Conservation (phyloP, 2,797 vertebrate genomes). For the Novumbra hubbsi region DNA sequence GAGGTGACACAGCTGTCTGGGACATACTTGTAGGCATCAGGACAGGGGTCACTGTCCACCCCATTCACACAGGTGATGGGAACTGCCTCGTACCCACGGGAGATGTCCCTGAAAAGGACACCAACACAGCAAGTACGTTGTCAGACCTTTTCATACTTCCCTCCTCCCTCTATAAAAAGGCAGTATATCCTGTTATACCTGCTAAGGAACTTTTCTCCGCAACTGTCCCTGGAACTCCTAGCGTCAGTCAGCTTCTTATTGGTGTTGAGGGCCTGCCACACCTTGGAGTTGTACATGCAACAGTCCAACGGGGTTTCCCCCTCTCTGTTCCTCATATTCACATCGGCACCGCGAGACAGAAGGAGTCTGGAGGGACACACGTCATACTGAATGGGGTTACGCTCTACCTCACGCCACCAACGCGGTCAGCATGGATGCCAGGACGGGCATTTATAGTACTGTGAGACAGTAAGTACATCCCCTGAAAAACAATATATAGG, state of each 20-base stretch:
- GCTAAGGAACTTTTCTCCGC: slow-evolving; percentile 80
- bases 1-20: slow-evolving; percentile 95
- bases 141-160: background rate
- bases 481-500: no score
- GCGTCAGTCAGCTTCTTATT: slow-evolving; percentile 90
- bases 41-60: slow-evolving; percentile 84
- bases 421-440: background rate
- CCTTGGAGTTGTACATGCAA: slow-evolving; percentile 82
- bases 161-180: background rate
- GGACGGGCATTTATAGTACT: no score
- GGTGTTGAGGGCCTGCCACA: slow-evolving; percentile 88
- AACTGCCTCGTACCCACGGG: slow-evolving; percentile 88
- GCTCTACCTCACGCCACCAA: background rate
- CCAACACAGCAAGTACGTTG: no score
- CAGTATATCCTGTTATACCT: slow-evolving; percentile 68
- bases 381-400: slow-evolving; percentile 1
- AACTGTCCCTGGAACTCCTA: slow-evolving; percentile 72
- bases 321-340: slow-evolving; percentile 89
- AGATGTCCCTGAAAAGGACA: slow-evolving; percentile 81
- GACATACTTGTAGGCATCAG: slow-evolving; percentile 90
- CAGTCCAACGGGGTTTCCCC: slow-evolving; percentile 88
- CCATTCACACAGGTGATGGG: slow-evolving; percentile 90
- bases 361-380: slow-evolving; percentile 80
- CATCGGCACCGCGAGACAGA: slow-evolving; percentile 88
- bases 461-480: no score